Evolutionary conservation across 2,888 invertebrate genomes (phyloP).

Genomic region (Eupelmus urozonus): DNA sequence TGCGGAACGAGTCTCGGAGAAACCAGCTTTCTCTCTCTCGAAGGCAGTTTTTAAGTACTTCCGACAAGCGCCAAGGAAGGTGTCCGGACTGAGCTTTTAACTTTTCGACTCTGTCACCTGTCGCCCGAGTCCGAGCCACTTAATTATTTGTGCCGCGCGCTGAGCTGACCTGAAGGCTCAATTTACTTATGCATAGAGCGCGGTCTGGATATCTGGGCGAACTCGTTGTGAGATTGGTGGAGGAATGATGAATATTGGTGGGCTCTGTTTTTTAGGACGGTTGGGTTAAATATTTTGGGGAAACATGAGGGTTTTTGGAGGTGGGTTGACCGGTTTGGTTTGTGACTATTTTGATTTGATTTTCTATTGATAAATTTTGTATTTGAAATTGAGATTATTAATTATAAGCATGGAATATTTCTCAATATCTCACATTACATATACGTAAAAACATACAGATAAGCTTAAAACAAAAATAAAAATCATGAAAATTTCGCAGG

Average conservation of each 20-base stretch:
- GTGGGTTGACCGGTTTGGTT: too few species aligned
- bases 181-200: conserved; percentile 30
- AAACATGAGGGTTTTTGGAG: too few species aligned
- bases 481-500: too few species aligned
- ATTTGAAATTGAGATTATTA: too few species aligned
- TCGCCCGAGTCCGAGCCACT: conserved; percentile 53
- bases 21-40: conserved; percentile 16
- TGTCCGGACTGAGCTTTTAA: conserved; percentile 66
- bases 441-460: too few species aligned
- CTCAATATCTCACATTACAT: too few species aligned
- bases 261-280: too few species aligned
- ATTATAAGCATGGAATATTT: too few species aligned
- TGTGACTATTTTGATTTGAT: too few species aligned
- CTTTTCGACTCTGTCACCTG: conserved; percentile 72
- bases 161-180: conserved; percentile 29
- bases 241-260: conserved; percentile 19
- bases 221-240: conserved; percentile 7
- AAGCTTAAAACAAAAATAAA: too few species aligned
- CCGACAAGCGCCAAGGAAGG: conserved; percentile 20
- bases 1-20: conserved; percentile 50
- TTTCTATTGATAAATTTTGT: too few species aligned
- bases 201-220: neutral
- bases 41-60: conserved; percentile 56
- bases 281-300: too few species aligned
- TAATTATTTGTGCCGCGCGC: conserved; percentile 46